Evolutionary conservation across 2,113 vertebrate species (phyloP).

Genomic region (Tupaia tana): DNA sequence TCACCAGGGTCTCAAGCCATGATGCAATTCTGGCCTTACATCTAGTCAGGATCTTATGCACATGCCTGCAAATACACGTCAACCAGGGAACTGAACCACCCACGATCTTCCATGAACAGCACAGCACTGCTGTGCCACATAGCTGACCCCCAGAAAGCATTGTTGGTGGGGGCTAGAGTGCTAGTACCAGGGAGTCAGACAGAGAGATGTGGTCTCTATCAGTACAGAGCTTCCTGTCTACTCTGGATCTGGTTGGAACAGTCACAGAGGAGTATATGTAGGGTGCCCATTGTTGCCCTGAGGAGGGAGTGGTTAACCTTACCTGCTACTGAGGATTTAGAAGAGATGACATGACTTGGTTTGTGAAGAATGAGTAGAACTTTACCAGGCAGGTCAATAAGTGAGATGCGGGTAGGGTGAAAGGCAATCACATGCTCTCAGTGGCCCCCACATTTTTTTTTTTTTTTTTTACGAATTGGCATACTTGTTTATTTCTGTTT

Average conservation of each 20-base stretch:
- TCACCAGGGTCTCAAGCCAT: too few relatives aligned
- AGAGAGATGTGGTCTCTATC: neutral
- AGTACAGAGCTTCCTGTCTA: neutral
- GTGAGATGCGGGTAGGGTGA: neutral
- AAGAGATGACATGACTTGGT: neutral
- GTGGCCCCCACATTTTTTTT: neutral
- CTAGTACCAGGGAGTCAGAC: neutral
- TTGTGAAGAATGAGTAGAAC: constrained; percentile 16
- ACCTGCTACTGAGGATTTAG: neutral
- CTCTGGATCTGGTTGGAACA: neutral
- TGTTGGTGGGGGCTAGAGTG: neutral
- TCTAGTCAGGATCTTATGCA: too few relatives aligned
- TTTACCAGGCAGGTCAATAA: neutral
- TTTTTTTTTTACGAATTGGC: too few relatives aligned
- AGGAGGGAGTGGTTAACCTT: neutral
- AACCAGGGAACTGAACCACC: too few relatives aligned
- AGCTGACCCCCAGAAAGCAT: neutral
- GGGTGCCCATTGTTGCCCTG: neutral
- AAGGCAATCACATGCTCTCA: neutral
- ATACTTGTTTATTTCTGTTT: too few relatives aligned
- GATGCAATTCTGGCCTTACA: too few relatives aligned
- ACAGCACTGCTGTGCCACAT: too few relatives aligned
- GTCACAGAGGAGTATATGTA: neutral
- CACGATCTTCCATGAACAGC: too few relatives aligned
- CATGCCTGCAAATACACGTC: too few relatives aligned